Percentiles rank a stretch among this genome's conserved stretches.
These are phyloP conservation scores for Tethea ocularis DNA, from an alignment of 2,888 invertebrate species.

Conservation along the genomic window DNA sequence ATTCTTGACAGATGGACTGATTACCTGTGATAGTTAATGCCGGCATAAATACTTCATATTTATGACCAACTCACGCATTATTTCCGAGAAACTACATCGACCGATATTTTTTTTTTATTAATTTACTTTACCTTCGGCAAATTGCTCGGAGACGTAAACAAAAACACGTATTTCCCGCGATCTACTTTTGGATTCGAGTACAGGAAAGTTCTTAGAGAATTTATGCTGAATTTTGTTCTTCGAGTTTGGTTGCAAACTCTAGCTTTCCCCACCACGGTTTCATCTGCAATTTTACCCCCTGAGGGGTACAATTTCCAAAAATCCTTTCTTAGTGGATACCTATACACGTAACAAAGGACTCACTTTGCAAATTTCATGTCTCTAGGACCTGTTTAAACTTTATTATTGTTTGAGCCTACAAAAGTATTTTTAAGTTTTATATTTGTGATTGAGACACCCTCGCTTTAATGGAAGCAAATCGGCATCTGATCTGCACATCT, in stretches of 20 bases:
- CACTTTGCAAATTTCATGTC: too few species aligned
- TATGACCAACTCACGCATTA: not conserved
- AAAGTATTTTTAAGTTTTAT: too few species aligned
- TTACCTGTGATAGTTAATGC: not conserved
- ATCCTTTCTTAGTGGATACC: too few species aligned
- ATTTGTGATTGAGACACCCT: too few species aligned
- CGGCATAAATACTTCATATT: not conserved
- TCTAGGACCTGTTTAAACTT: too few species aligned
- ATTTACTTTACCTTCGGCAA: slow-evolving; percentile 17
- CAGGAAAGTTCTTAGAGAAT: not conserved
- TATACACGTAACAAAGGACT: too few species aligned
- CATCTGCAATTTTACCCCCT: too few species aligned
- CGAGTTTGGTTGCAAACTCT: not conserved
- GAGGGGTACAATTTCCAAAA: too few species aligned
- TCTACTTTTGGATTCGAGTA: slow-evolving; percentile 11
- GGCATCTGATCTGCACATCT: too few species aligned
- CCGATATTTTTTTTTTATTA: slow-evolving; percentile 26
- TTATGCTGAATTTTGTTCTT: not conserved
- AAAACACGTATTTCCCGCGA: slow-evolving; percentile 44
- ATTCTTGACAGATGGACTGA: not conserved
- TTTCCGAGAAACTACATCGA: slow-evolving; percentile 30
- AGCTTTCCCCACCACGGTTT: too few species aligned
- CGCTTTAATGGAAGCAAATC: too few species aligned
- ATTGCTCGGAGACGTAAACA: slow-evolving; percentile 36
- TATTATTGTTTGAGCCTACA: too few species aligned